Base-by-base conservation (phyloP, 2,888 invertebrate species). In the Rhamnusium bicolor region DNA sequence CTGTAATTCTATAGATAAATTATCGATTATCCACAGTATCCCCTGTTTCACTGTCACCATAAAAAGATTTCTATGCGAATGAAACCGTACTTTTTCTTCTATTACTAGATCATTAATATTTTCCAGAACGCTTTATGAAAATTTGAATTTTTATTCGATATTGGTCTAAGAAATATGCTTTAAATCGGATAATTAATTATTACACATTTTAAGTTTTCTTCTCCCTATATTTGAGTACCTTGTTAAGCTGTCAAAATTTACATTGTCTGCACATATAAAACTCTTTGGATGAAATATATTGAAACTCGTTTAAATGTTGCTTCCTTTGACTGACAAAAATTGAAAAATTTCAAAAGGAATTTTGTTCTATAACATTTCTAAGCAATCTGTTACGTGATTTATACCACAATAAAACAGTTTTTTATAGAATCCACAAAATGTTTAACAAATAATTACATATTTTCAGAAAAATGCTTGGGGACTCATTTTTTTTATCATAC, bases 61-160 rank as follows among this genome's bases (percentile, higher is more conserved):
- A 56, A 14, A 56, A 56, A n/a, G 54, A 27, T 24, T 54, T 54
- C 24, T n/a, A n/a, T n/a, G 54, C 27, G 58, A 18, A 12, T 8
- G 14, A 32, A 58, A 56, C 16, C 19, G 58, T 10, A 19, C 1
- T 18, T 24, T 32, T 58, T 58, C 6, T 40, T 58, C 4, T 8
- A 32, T 12, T 2, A 8, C 12, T 18, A 14, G 29, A 16, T 10
- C 58, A 58, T 58, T 32, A 58, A 58, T 58, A 18, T 18, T 32
- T 18, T 8, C 27, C 8, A 29, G 8, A 12, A 10, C 6, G 7
- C 24, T 21, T 24, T 53, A 56, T n/a, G 1, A 27, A 14, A 27
- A 56, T 27, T 24, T 27, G 14, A 14, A 24, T 21, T 19, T 54
- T 21, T 24, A 12, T 21, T n/a, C 21, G 24, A 54, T 6, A 54